A percentile compares a stretch with the other conserved stretches of the same genome.
Evolutionary conservation across 2,888 invertebrate genomes (phyloP).

Genomic region (Callosobruchus maculatus): DNA sequence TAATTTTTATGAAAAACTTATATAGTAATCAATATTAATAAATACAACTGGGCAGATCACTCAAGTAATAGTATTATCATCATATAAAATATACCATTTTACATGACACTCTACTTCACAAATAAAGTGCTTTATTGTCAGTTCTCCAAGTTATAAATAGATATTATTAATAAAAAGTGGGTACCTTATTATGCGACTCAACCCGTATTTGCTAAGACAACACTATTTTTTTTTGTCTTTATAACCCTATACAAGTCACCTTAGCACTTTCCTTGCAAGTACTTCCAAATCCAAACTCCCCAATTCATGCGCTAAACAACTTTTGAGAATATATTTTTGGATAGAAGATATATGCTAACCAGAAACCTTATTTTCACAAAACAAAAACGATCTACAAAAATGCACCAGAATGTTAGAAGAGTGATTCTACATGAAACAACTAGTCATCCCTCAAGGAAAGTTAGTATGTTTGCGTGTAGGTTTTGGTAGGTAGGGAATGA

Average conservation of each 20-base stretch:
- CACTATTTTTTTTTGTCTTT: background rate
- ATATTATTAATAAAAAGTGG: no score
- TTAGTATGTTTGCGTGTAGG: conserved; percentile 8
- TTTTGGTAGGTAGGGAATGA: background rate
- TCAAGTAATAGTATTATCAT: no score
- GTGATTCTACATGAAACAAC: background rate
- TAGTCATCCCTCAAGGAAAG: conserved; percentile 1
- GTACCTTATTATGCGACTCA: no score
- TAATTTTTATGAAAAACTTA: no score
- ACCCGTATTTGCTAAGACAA: no score
- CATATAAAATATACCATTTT: no score
- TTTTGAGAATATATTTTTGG: background rate
- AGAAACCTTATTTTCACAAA: background rate
- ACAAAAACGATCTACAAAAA: background rate
- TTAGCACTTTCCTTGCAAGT: background rate
- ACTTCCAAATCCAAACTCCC: background rate
- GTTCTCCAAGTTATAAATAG: no score
- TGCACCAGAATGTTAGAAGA: background rate
- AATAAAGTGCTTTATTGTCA: no score
- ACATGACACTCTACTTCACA: no score
- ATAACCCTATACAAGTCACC: background rate
- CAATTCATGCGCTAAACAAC: background rate
- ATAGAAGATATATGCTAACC: background rate
- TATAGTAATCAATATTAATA: no score
- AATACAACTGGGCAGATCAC: no score